phyloP scores from a whole-genome alignment of 2,888 invertebrate species.

The Acleris emargana region DNA sequence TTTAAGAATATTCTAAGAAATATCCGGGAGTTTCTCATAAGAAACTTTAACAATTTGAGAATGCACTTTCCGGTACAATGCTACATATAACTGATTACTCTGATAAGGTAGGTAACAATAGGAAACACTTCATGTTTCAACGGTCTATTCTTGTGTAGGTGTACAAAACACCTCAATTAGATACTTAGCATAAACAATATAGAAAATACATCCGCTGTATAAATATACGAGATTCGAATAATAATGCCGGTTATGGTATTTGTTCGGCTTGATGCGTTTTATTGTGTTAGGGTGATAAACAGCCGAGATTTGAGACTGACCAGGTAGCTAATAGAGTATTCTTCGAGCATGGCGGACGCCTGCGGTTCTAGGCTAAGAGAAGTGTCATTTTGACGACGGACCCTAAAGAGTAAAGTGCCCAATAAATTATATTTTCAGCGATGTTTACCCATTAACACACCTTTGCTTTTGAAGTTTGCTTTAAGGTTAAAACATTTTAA shows the following conservation, averaged over 20 bases:
- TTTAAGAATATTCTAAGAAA: too few relatives aligned
- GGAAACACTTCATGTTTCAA: background rate
- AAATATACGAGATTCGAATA: conserved; percentile 8
- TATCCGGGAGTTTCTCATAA: too few relatives aligned
- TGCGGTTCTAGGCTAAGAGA: conserved; percentile 10
- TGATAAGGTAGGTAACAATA: background rate
- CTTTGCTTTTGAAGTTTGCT: too few relatives aligned
- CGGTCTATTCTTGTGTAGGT: too few relatives aligned
- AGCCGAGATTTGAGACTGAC: conserved; percentile 1
- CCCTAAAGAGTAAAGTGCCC: background rate
- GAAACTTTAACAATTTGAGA: too few relatives aligned
- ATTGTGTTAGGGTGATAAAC: conserved; percentile 7
- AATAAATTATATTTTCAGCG: too few relatives aligned
- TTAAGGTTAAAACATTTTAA: too few relatives aligned
- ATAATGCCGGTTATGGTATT: conserved; percentile 3
- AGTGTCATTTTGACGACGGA: background rate
- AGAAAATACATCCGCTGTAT: conserved; percentile 9
- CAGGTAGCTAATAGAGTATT: conserved; percentile 1
- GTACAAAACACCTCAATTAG: background rate
- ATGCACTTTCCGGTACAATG: too few relatives aligned
- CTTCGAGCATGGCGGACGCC: conserved; percentile 2
- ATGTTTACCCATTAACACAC: background rate
- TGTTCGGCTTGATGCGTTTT: conserved; percentile 6
- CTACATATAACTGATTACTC: too few relatives aligned
- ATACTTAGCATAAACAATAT: conserved; percentile 13